phyloP scores from a whole-genome alignment of 2,113 vertebrate species.

The Callionymus lyra region DNA sequence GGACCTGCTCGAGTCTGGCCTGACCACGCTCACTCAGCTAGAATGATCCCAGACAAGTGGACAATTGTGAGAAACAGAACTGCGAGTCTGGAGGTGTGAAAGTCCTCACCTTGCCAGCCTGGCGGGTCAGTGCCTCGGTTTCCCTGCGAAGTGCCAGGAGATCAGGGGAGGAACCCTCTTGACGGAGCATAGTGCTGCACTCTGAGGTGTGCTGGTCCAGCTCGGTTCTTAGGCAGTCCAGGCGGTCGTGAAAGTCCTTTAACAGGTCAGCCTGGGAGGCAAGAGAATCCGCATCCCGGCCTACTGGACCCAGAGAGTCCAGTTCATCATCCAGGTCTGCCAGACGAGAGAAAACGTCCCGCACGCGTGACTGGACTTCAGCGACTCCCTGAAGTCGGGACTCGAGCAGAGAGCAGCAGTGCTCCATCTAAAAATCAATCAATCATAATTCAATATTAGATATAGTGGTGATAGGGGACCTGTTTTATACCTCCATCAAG shows the following conservation, averaged over 20 bases:
- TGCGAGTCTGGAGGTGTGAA: no score
- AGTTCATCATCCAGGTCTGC: constrained; percentile 91
- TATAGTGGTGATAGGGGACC: no score
- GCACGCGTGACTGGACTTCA: constrained; percentile 79
- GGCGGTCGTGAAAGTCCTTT: constrained; percentile 72
- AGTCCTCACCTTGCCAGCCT: constrained; percentile 79
- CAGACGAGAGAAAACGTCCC: constrained; percentile 89
- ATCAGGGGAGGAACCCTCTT: constrained; percentile 86
- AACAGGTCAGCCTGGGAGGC: constrained; percentile 88
- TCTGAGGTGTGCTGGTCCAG: constrained; percentile 76
- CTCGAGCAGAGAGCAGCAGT: constrained; percentile 79
- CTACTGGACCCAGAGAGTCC: constrained; percentile 83
- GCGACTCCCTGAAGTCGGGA: constrained; percentile 86
- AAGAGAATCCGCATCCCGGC: constrained; percentile 83
- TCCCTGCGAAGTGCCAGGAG: constrained; percentile 84
- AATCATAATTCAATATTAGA: no score
- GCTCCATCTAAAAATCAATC: constrained; percentile 51
- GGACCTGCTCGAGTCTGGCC: constrained; percentile 77
- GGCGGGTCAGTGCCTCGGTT: constrained; percentile 85
- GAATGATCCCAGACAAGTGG: background rate
- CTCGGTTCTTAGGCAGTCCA: constrained; percentile 70
- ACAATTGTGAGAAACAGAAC: no score
- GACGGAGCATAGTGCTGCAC: constrained; percentile 80
- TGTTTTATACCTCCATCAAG: no score
- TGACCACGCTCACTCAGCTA: constrained; percentile 79